phyloP scores from a whole-genome alignment of 2,888 invertebrate genomes.

The Pemphredon lugubris region DNA sequence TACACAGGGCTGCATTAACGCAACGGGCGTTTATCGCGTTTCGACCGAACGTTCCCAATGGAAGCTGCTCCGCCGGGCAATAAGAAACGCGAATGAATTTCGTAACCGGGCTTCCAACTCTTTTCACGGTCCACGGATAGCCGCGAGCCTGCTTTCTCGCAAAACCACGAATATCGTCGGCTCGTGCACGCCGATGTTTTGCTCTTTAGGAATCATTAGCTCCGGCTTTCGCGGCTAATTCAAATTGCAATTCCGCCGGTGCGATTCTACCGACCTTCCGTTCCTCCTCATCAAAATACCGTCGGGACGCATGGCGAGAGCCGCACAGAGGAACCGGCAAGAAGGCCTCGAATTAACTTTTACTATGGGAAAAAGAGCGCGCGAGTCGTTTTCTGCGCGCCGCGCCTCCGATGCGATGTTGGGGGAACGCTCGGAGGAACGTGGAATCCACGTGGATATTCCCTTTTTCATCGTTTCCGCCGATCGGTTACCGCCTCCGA shows the following conservation, averaged over 20 bases:
- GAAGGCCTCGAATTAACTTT: slow-evolving; percentile 76
- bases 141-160: slow-evolving; percentile 64
- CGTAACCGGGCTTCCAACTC: slow-evolving; percentile 51
- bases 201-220: slow-evolving; percentile 80
- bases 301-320: slow-evolving; percentile 66
- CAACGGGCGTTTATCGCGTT: slow-evolving; percentile 39
- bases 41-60: slow-evolving; percentile 44
- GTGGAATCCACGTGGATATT: slow-evolving; percentile 16
- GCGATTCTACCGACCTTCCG: slow-evolving; percentile 37
- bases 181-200: slow-evolving; percentile 69
- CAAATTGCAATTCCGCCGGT: slow-evolving; percentile 77
- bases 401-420: slow-evolving; percentile 36
- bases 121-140: slow-evolving; percentile 66
- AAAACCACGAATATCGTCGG: slow-evolving; percentile 69
- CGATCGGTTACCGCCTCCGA: too few species aligned
- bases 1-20: slow-evolving; percentile 17
- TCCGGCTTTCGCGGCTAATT: slow-evolving; percentile 78
- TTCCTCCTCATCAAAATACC: slow-evolving; percentile 79
- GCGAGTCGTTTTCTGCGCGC: slow-evolving; percentile 40
- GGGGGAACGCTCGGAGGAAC: slow-evolving; percentile 27
- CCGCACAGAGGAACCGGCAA: slow-evolving; percentile 51
- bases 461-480: background rate
- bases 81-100: slow-evolving; percentile 65
- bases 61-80: slow-evolving; percentile 23
- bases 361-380: slow-evolving; percentile 68